Evolutionary conservation across 2,888 invertebrate species (phyloP).

Genomic region (Apoderus coryli): DNA sequence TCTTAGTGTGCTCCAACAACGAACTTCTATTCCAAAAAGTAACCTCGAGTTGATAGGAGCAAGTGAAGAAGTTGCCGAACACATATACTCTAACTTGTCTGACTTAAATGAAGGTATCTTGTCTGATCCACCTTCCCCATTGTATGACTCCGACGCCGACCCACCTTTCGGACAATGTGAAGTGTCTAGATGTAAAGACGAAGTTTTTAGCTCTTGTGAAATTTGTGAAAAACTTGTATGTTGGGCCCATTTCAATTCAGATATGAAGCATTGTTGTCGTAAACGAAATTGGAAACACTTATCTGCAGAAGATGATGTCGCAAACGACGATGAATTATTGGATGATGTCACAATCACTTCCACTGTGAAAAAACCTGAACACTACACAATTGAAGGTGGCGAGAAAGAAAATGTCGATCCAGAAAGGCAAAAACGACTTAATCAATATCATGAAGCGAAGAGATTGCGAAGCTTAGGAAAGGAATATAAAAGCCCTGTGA

Average conservation of each 20-base stretch:
- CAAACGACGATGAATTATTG: not conserved
- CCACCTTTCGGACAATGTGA: slow-evolving; percentile 10
- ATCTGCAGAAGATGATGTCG: slow-evolving; percentile 1
- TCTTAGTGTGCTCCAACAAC: too few species aligned
- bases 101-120: too few species aligned
- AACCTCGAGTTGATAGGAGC: too few species aligned
- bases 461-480: not conserved
- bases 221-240: slow-evolving; percentile 8
- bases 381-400: not conserved
- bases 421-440: not conserved
- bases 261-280: not conserved
- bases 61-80: too few species aligned
- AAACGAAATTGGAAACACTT: too few species aligned
- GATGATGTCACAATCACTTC: not conserved
- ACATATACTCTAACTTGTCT: too few species aligned
- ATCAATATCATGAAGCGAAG: not conserved
- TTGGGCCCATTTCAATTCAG: slow-evolving; percentile 9
- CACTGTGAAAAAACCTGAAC: not conserved
- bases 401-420: not conserved
- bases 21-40: too few species aligned
- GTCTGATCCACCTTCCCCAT: too few species aligned
- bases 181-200: slow-evolving; percentile 8
- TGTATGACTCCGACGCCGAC: slow-evolving; percentile 10
- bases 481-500: not conserved
- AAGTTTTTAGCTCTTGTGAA: slow-evolving; percentile 10